These are phyloP conservation scores for Sardina pilchardus DNA, from an alignment of 2,113 vertebrate species.

Conservation along the genomic window DNA sequence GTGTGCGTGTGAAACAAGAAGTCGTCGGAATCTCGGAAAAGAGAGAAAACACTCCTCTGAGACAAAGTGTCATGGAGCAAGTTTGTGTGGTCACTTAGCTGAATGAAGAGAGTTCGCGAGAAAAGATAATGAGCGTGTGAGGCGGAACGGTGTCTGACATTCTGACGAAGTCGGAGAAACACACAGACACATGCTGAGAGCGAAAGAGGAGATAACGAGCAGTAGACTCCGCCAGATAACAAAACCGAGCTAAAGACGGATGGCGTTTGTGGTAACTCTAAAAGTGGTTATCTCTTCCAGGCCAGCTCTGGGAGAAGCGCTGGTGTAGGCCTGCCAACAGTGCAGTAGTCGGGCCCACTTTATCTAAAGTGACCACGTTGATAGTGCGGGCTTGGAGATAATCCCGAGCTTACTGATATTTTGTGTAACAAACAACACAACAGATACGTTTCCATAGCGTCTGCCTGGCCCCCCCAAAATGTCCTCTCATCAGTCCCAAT, in stretches of 20 bases:
- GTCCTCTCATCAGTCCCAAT: background rate
- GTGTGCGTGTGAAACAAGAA: background rate
- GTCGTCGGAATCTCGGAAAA: background rate
- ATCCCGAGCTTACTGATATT: background rate
- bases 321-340: background rate
- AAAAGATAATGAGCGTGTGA: background rate
- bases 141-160: background rate
- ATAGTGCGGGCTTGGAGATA: background rate
- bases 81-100: background rate
- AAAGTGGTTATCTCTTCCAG: background rate
- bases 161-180: background rate
- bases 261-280: background rate
- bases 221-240: background rate
- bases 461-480: background rate
- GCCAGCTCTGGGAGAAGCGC: background rate
- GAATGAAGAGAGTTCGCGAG: background rate
- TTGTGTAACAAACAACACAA: background rate
- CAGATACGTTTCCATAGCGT: background rate
- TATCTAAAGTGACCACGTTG: background rate
- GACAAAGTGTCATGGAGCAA: background rate
- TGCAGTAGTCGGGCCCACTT: background rate
- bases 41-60: background rate
- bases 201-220: background rate
- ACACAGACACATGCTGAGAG: constrained; percentile 2
- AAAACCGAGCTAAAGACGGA: background rate